phyloP scores from a whole-genome alignment of 2,888 invertebrate species.

The Meghimatium bilineatum region DNA sequence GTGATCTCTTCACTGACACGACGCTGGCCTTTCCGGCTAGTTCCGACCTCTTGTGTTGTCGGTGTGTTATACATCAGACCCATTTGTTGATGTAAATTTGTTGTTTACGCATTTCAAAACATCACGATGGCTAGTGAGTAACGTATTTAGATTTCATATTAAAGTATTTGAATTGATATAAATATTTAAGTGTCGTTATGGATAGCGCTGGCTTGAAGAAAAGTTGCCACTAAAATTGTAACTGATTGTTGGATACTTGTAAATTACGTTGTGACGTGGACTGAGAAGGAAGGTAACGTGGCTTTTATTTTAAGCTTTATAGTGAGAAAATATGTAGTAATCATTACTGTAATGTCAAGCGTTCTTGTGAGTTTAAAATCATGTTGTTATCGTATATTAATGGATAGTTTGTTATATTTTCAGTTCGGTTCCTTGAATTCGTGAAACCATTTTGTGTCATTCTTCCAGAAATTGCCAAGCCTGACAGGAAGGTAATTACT shows the following conservation, averaged over 20 bases:
- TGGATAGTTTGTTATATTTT: conserved; percentile 62
- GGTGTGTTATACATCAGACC: not conserved
- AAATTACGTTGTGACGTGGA: conserved; percentile 14
- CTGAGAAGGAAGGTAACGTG: not conserved
- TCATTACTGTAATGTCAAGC: too few species aligned
- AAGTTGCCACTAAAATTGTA: not conserved
- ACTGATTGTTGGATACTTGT: too few species aligned
- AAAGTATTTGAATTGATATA: not conserved
- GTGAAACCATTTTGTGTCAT: conserved; percentile 99
- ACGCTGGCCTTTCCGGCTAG: conserved; percentile 31
- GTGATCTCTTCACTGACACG: not conserved
- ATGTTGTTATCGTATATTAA: not conserved
- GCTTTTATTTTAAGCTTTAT: too few species aligned
- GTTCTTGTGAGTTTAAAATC: not conserved
- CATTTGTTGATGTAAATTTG: not conserved
- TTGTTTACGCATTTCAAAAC: not conserved
- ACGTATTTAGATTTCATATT: not conserved
- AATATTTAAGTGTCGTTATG: not conserved
- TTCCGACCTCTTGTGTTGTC: not conserved
- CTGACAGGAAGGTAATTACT: conserved; percentile 92
- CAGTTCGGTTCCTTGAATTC: conserved; percentile 98
- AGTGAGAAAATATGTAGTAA: not conserved
- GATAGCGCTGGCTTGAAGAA: not conserved
- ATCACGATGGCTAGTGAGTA: conserved; percentile 22
- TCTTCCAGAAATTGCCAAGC: conserved; percentile 99